These are phyloP conservation scores for Sycophila texana DNA, from an alignment of 2,888 invertebrate species.

Conservation along the genomic window DNA sequence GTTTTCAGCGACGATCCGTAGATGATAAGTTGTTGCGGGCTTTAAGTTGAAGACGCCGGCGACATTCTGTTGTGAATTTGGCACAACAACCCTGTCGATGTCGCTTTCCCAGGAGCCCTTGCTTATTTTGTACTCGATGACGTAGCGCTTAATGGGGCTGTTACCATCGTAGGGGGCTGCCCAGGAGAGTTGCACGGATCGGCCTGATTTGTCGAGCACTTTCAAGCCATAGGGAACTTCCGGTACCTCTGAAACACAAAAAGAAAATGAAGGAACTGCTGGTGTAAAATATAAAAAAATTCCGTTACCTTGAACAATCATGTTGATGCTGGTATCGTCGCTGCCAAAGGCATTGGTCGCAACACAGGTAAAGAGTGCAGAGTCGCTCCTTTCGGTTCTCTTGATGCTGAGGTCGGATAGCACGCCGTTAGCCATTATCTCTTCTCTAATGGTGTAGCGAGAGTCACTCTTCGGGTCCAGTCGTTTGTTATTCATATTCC, in stretches of 20 bases:
- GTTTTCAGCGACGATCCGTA: conserved; percentile 94
- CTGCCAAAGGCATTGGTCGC: conserved; percentile 96
- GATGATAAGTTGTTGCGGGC: conserved; percentile 94
- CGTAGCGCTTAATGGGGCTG: conserved; percentile 91
- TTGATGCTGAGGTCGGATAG: conserved; percentile 93
- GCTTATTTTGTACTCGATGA: conserved; percentile 93
- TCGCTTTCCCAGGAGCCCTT: conserved; percentile 89
- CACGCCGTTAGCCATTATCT: conserved; percentile 91
- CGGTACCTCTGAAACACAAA: conserved; percentile 82
- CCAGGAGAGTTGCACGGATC: conserved; percentile 94
- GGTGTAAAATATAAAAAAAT: conserved; percentile 13
- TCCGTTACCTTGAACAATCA: conserved; percentile 89
- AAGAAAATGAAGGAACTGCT: neutral
- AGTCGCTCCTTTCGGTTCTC: conserved; percentile 91
- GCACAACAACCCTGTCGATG: conserved; percentile 91
- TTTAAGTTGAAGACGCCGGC: conserved; percentile 92
- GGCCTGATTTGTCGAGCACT: conserved; percentile 92
- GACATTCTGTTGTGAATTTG: conserved; percentile 89
- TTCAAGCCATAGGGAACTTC: conserved; percentile 93
- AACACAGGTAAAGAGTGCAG: conserved; percentile 93
- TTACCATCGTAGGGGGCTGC: conserved; percentile 95
- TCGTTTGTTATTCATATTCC: conserved; percentile 96
- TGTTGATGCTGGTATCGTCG: conserved; percentile 95
- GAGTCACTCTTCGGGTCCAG: conserved; percentile 93
- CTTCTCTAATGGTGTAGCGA: conserved; percentile 90